Evolutionary conservation across 2,888 invertebrate genomes (phyloP).

Genomic region (Biston stratarius): DNA sequence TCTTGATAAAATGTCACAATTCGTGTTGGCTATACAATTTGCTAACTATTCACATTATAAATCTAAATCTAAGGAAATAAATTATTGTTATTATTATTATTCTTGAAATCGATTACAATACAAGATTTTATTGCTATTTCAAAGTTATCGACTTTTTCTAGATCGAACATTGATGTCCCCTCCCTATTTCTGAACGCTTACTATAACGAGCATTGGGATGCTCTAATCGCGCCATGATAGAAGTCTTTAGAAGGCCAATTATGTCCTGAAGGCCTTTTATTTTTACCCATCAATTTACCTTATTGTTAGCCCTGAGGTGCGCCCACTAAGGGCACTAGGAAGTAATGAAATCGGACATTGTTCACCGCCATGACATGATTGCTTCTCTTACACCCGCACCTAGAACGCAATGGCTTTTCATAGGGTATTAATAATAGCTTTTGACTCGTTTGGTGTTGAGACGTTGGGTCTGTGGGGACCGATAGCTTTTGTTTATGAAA

Average conservation of each 20-base stretch:
- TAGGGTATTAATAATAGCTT: too few relatives aligned
- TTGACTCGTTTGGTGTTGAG: too few relatives aligned
- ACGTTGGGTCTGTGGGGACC: too few relatives aligned
- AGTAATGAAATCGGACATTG: slow-evolving; percentile 8
- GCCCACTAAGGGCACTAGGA: slow-evolving; percentile 17
- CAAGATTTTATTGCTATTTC: background rate
- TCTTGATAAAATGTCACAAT: too few relatives aligned
- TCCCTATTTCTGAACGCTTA: slow-evolving; percentile 25
- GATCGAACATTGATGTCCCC: background rate
- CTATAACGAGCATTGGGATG: slow-evolving; percentile 34
- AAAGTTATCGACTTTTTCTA: background rate
- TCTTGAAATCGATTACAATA: background rate
- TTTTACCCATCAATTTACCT: slow-evolving; percentile 35
- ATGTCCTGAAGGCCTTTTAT: slow-evolving; percentile 37
- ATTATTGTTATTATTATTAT: too few relatives aligned
- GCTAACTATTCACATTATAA: too few relatives aligned
- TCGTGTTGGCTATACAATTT: too few relatives aligned
- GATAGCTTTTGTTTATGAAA: too few relatives aligned
- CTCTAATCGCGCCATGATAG: slow-evolving; percentile 44
- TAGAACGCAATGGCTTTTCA: too few relatives aligned
- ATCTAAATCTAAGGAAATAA: too few relatives aligned
- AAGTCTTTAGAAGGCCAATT: slow-evolving; percentile 43
- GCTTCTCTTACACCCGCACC: background rate
- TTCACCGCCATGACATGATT: background rate
- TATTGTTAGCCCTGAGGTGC: slow-evolving; percentile 33